Percentiles rank a stretch among this genome's conserved stretches.
Conservation (phyloP, 1,140 invertebrate species). For the Melitaea cinxia region DNA sequence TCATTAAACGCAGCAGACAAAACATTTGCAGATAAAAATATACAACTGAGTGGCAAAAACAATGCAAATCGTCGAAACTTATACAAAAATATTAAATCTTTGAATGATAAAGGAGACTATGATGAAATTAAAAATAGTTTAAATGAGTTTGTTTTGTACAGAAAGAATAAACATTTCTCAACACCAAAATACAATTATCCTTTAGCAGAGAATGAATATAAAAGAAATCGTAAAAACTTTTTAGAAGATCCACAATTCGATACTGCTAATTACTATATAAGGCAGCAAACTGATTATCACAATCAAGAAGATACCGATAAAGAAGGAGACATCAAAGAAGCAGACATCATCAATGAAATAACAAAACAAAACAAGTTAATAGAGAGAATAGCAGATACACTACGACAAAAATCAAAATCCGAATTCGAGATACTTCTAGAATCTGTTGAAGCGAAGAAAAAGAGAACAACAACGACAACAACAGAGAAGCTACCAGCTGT, state of each 20-base stretch:
- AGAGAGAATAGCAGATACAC: constrained; percentile 5
- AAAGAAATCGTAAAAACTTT: not conserved
- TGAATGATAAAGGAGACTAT: constrained; percentile 13
- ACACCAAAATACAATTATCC: constrained; percentile 32
- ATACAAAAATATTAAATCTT: not conserved
- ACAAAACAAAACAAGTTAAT: constrained; percentile 36
- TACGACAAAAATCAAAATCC: not conserved
- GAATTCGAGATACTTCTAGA: constrained; percentile 46
- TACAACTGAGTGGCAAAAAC: too few species aligned
- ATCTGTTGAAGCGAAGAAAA: constrained; percentile 2
- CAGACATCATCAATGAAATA: constrained; percentile 29
- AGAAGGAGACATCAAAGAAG: constrained; percentile 1
- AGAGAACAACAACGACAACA: constrained; percentile 8
- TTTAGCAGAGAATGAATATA: not conserved
- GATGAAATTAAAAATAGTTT: constrained; percentile 38
- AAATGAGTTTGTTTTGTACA: constrained; percentile 38
- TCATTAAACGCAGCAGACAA: not conserved
- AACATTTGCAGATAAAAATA: not conserved
- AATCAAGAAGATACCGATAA: not conserved
- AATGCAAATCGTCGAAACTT: not conserved
- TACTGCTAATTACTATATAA: too few species aligned
- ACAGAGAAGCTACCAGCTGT: constrained; percentile 26
- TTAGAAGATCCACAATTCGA: too few species aligned
- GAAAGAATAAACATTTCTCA: constrained; percentile 33
- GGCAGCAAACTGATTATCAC: too few species aligned